Base-by-base conservation (phyloP, 2,888 invertebrate genomes). In the Stramonita haemastoma region DNA sequence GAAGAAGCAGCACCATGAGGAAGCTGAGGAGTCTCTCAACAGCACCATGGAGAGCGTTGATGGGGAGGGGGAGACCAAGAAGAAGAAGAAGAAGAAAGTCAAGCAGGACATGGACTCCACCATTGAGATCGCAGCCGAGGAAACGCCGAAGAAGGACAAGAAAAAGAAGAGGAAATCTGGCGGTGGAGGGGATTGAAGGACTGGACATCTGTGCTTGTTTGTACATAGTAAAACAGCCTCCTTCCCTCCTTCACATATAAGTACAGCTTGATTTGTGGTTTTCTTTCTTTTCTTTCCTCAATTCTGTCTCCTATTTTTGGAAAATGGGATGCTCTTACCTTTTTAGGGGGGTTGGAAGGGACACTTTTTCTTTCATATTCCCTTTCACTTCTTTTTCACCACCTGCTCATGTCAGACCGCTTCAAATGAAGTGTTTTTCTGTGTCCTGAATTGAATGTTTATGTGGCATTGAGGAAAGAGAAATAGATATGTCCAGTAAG, bases 161-260 rank as follows among this genome's bases (percentile, higher is more conserved):
- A 93, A 94, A 90, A 94, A 94, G 91, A 93, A 94, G 91, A 92
- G 93, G 90, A 93, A 93, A 83, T 26, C 89, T 26, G 32, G 90
- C 32, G 70, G 85, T 8, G 85, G 29, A 2, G 85, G 57, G 79
- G 79, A 46, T 46, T 8, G n/a, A 46, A 46, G 46, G 46, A 46
- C 46, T 46, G 2, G 46, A 46, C 46, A 46, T 46, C 46, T 46
- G 46, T 46, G 46, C 46, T 46, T 46, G 46, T 46, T 46, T 46
- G 46, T 46, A 46, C 8, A 46, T 46, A 8, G 8, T 46, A 46
- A 46, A 46, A 46, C 46, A 46, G 46, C 46, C 46, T 46, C 46
- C 13, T 86, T 60, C 57, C 77, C 79, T 36, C 34, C 26, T 79
- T 60, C n/a, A 36, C 22, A 46, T 36, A 19, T 56, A 6, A 29